Base-by-base conservation (phyloP, 2,113 vertebrate genomes). In the Arothron firmamentum region DNA sequence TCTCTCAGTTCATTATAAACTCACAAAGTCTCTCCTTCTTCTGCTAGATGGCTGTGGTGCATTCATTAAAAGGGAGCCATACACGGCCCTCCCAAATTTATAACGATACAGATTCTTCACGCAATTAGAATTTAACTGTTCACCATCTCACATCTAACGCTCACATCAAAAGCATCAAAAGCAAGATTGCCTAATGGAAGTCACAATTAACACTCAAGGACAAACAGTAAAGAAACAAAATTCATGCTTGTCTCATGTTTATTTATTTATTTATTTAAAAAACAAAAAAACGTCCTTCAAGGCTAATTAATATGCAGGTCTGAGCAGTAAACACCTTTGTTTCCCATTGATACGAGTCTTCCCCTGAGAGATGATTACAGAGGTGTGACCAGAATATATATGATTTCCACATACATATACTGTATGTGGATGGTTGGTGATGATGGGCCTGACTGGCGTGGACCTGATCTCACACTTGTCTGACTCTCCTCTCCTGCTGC, bases 1-100 rank as follows among this genome's bases (percentile, higher is more conserved):
- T 90, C 84, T 88, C 85, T 88, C 88, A 90, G 88, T 90, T 92
- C 87, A 83, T 90, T 87, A 90, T 87, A 87, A 87, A 85, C 86
- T 84, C 83, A 82, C 81, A 78, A 83, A 91, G 90, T 89, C 89
- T 83, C 83, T 63, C 83, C 86, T 89, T 79, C 60, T 80, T 67
- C 81, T 52, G 67, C 81, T 52, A 65, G 84, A 85, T 66, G 69
- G 79, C 70, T 62, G 75, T 65, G 85, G 82, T 84, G 85, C 89
- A 85, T 80, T 89, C 84, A 87, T 89, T 87, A 91, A 88, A 86
- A 88, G 64, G 64, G 68, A 80, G 73, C 63, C 85, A 89, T 80
- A 84, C 80, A 87, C 79, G 84, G 84, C 72, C 72, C 76, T 80
- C 60, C 72, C 72, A 66, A 78, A 88, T 87, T 85, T 84, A 84